These are phyloP conservation scores for Labroides dimidiatus DNA, from an alignment of 2,797 vertebrate species.

Conservation along the genomic window DNA sequence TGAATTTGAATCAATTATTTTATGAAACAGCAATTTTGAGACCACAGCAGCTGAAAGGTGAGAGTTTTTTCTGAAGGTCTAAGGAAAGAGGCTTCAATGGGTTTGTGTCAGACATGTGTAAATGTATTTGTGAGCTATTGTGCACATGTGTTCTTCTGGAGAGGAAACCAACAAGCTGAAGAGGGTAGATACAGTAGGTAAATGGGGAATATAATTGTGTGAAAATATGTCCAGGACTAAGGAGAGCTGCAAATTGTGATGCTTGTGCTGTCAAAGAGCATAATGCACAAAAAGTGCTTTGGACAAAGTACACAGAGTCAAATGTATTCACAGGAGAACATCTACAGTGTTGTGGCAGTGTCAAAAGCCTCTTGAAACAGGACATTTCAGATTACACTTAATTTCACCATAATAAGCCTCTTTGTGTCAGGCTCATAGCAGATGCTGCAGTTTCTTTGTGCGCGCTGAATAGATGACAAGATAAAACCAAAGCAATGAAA, in stretches of 20 bases:
- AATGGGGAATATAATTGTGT: neutral
- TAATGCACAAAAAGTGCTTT: neutral
- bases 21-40: slow-evolving; percentile 62
- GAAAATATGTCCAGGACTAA: neutral
- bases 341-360: slow-evolving; percentile 31
- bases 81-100: slow-evolving; percentile 11
- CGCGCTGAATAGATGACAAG: slow-evolving; percentile 75
- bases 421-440: slow-evolving; percentile 65
- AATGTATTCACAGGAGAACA: slow-evolving; percentile 16
- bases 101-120: slow-evolving; percentile 6
- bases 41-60: slow-evolving; percentile 37
- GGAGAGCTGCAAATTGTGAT: neutral
- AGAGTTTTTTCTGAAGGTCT: neutral
- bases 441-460: slow-evolving; percentile 68
- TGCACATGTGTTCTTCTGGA: neutral
- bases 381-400: slow-evolving; percentile 67
- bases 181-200: neutral
- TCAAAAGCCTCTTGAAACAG: slow-evolving; percentile 56
- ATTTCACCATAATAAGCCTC: slow-evolving; percentile 62
- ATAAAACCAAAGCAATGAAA: slow-evolving; percentile 70
- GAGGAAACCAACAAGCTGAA: neutral
- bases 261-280: neutral
- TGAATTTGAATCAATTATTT: slow-evolving; percentile 69
- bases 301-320: neutral
- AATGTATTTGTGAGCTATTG: neutral